Evolutionary conservation across 2,797 vertebrate genomes (phyloP).

Genomic region (Danio albolineatus): DNA sequence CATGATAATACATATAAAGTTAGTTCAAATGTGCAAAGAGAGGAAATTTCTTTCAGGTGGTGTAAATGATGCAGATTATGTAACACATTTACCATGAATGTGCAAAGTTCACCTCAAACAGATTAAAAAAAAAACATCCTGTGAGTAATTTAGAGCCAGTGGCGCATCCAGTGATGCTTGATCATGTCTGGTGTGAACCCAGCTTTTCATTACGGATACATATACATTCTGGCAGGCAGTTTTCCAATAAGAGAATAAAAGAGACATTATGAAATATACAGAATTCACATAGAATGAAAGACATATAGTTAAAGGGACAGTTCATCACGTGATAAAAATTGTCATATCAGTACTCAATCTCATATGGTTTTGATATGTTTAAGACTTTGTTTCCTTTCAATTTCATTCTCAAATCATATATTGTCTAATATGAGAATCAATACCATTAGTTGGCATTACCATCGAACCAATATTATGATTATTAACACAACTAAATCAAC

Average conservation of each 20-base stretch:
- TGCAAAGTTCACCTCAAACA: too few species aligned
- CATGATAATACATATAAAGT: too few species aligned
- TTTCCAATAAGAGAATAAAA: constrained; percentile 4
- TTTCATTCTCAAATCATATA: neutral
- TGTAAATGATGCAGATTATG: too few species aligned
- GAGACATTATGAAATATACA: neutral
- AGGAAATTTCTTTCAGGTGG: too few species aligned
- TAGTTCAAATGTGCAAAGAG: too few species aligned
- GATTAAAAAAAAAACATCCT: too few species aligned
- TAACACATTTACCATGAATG: too few species aligned
- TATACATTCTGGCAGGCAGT: constrained; percentile 44
- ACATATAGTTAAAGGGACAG: neutral
- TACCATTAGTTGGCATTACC: neutral
- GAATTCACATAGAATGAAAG: neutral
- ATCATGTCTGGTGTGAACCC: too few species aligned
- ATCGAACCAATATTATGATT: neutral
- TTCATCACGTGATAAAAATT: neutral
- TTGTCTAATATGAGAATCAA: neutral
- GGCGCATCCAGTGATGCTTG: too few species aligned
- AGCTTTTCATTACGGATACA: neutral
- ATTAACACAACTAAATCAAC: neutral
- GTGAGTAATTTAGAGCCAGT: too few species aligned
- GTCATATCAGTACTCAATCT: neutral
- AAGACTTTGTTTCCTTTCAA: neutral
- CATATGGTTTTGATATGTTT: neutral